These are phyloP conservation scores for Aldrovandia affinis DNA, from an alignment of 2,797 vertebrate genomes.

Conservation along the genomic window DNA sequence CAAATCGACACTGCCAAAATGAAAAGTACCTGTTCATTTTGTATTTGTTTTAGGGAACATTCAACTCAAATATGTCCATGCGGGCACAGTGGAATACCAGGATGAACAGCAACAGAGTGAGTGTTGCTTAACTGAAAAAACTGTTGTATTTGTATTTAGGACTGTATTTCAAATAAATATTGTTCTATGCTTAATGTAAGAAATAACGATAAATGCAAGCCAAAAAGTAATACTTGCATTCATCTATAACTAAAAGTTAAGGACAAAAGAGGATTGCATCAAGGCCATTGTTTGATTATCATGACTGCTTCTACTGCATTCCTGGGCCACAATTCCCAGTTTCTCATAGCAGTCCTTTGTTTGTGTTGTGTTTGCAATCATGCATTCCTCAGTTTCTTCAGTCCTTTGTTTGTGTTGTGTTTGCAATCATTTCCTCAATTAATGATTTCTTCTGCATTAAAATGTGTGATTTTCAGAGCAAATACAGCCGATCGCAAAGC, in stretches of 20 bases:
- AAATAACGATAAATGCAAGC: no score
- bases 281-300: no score
- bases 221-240: no score
- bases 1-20: neutral
- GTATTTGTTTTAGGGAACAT: neutral
- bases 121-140: neutral
- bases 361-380: neutral
- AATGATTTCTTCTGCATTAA: slow-evolving; percentile 19
- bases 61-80: neutral
- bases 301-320: neutral
- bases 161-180: neutral
- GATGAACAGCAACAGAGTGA: neutral
- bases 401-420: neutral
- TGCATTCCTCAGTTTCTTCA: neutral
- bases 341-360: neutral
- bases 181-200: no score
- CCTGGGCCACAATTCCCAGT: no score
- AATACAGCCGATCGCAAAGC: slow-evolving; percentile 18
- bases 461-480: slow-evolving; percentile 43
- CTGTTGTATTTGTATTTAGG: neutral
- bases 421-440: neutral
- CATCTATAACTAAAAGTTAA: no score
- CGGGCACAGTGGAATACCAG: neutral
- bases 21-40: neutral
- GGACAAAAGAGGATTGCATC: no score